Percentiles rank a stretch among this genome's conserved stretches.
These are phyloP conservation scores for Ornithoptera alexandrae DNA, from an alignment of 2,888 invertebrate genomes.

Conservation along the genomic window DNA sequence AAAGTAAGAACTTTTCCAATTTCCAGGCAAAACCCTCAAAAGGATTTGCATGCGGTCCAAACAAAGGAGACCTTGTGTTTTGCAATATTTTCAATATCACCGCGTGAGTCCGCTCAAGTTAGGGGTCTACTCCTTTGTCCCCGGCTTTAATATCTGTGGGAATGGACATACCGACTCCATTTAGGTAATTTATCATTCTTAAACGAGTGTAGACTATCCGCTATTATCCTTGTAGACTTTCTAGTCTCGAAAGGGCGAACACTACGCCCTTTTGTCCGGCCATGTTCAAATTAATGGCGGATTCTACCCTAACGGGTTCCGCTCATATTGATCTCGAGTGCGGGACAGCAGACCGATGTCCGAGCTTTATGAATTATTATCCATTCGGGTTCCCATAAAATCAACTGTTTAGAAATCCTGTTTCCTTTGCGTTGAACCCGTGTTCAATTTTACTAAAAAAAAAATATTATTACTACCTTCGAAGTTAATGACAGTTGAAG, in stretches of 20 bases:
- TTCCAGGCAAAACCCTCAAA: slow-evolving; percentile 68
- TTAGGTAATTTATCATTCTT: slow-evolving; percentile 80
- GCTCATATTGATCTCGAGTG: slow-evolving; percentile 46
- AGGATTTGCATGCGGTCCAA: slow-evolving; percentile 71
- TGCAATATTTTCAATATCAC: slow-evolving; percentile 75
- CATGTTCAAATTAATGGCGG: slow-evolving; percentile 60
- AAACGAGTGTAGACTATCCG: slow-evolving; percentile 71
- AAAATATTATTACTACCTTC: background rate
- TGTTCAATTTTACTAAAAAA: background rate
- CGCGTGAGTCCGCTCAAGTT: slow-evolving; percentile 67
- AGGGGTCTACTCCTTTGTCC: slow-evolving; percentile 68
- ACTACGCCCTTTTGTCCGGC: slow-evolving; percentile 59
- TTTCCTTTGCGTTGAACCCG: slow-evolving; percentile 27
- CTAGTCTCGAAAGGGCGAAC: slow-evolving; percentile 64
- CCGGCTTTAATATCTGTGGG: slow-evolving; percentile 78
- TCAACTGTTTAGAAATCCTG: slow-evolving; percentile 36
- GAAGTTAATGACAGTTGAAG: background rate
- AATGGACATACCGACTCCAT: slow-evolving; percentile 78
- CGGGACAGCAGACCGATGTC: slow-evolving; percentile 54
- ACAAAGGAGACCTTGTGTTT: slow-evolving; percentile 64
- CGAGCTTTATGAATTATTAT: slow-evolving; percentile 75
- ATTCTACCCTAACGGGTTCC: slow-evolving; percentile 64
- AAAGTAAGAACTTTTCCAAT: slow-evolving; percentile 77
- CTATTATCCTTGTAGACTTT: slow-evolving; percentile 63
- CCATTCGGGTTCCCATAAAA: slow-evolving; percentile 68